Evolutionary conservation across 2,888 invertebrate species (phyloP).

Genomic region (Drosophila tripunctata): DNA sequence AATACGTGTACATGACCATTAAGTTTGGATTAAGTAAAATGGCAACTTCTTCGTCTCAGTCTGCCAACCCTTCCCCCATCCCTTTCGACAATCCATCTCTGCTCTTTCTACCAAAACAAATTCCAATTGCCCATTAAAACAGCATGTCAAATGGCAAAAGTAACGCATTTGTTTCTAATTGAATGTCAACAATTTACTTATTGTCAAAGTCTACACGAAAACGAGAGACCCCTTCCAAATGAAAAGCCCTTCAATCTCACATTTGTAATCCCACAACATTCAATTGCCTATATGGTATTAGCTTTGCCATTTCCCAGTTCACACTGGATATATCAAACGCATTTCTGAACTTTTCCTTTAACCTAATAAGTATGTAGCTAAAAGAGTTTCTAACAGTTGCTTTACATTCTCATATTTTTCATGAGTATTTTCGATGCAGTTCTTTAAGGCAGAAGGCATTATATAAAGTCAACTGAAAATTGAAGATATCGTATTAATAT

Average conservation of each 20-base stretch:
- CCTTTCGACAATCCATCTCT: background rate
- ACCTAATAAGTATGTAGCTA: too few species aligned
- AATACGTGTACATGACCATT: conserved; percentile 59
- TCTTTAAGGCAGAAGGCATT: too few species aligned
- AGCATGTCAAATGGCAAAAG: conserved; percentile 53
- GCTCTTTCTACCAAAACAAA: conserved; percentile 20
- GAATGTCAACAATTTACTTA: conserved; percentile 66
- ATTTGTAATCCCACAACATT: conserved; percentile 31
- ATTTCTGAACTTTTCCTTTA: too few species aligned
- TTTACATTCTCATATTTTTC: too few species aligned
- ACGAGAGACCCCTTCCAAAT: background rate
- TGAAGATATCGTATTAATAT: too few species aligned
- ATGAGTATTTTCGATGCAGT: too few species aligned
- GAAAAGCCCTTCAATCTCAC: conserved; percentile 14
- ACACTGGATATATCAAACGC: too few species aligned
- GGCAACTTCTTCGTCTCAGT: conserved; percentile 56
- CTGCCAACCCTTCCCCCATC: background rate
- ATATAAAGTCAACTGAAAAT: too few species aligned
- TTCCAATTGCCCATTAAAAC: conserved; percentile 64
- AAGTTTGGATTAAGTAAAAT: conserved; percentile 70
- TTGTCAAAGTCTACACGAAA: conserved; percentile 45
- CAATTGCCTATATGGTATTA: conserved; percentile 23
- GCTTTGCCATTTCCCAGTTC: conserved; percentile 10
- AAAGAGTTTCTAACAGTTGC: too few species aligned
- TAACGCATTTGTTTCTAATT: conserved; percentile 53